Percentiles rank a stretch among this genome's conserved stretches.
Evolutionary conservation across 2,113 vertebrate genomes (phyloP).

Genomic region (Brachypteracias leptosomus): DNA sequence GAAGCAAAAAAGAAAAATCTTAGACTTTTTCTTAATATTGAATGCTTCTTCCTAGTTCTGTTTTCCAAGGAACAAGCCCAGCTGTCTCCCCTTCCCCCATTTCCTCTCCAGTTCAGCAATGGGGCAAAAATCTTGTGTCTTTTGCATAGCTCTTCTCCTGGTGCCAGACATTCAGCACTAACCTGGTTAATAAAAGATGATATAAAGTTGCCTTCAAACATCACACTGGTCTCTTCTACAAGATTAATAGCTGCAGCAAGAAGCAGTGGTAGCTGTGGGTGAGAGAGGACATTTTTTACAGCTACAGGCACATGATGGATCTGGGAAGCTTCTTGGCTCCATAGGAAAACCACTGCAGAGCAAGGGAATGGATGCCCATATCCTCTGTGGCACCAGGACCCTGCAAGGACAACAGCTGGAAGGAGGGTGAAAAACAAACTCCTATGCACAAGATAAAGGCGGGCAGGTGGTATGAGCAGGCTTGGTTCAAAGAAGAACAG

Average conservation of each 20-base stretch:
- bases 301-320: accelerated
- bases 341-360: accelerated
- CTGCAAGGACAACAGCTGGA: accelerated
- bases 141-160: not conserved
- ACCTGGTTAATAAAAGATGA: not conserved
- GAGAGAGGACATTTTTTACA: not conserved
- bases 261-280: not conserved
- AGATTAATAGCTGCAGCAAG: not conserved
- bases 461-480: not conserved
- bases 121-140: accelerated
- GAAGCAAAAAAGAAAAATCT: not conserved
- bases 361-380: accelerated
- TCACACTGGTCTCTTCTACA: not conserved
- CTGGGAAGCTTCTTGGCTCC: not conserved
- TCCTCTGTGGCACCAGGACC: accelerated
- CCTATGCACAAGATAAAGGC: no score
- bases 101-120: not conserved
- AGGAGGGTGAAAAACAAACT: not conserved
- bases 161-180: not conserved
- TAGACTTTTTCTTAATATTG: not conserved
- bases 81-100: not conserved
- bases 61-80: not conserved
- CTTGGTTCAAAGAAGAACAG: accelerated
- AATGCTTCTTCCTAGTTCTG: not conserved
- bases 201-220: not conserved